A percentile compares a stretch with the other conserved stretches of the same genome.
Evolutionary conservation across 2,113 vertebrate genomes (phyloP).

Genomic region (Nanorana parkeri): DNA sequence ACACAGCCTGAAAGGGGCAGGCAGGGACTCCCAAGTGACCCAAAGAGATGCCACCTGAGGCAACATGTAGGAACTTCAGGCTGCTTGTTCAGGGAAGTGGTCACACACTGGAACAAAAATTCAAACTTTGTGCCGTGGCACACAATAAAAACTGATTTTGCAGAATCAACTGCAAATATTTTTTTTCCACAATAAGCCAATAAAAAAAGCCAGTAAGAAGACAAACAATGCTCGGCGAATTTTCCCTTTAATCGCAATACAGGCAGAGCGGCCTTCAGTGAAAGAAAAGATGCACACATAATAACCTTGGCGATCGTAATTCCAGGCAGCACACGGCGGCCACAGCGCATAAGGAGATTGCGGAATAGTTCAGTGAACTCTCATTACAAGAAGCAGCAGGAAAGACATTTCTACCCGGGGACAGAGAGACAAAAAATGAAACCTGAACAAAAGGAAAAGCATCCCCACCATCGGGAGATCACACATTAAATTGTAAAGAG

Average conservation of each 20-base stretch:
- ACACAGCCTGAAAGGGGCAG: no score
- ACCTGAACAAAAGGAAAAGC: not conserved
- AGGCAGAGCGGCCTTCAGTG: not conserved
- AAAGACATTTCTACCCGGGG: not conserved
- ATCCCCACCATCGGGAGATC: not conserved
- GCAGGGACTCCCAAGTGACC: no score
- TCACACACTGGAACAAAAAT: no score
- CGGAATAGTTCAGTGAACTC: not conserved
- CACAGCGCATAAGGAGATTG: not conserved
- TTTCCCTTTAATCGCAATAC: not conserved
- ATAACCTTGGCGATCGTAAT: not conserved
- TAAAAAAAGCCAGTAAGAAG: no score
- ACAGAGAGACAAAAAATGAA: not conserved
- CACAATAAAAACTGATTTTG: no score
- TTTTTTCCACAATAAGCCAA: no score
- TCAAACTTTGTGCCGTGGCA: no score
- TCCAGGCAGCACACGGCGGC: not conserved
- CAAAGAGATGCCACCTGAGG: no score
- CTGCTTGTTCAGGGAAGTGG: no score
- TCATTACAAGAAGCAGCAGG: slow-evolving; percentile 14
- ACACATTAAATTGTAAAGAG: not conserved
- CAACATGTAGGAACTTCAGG: no score
- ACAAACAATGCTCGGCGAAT: no score
- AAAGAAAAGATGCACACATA: not conserved
- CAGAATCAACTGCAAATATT: no score